phyloP scores from a whole-genome alignment of 2,113 vertebrate species.

The Rhinoptilus africanus region DNA sequence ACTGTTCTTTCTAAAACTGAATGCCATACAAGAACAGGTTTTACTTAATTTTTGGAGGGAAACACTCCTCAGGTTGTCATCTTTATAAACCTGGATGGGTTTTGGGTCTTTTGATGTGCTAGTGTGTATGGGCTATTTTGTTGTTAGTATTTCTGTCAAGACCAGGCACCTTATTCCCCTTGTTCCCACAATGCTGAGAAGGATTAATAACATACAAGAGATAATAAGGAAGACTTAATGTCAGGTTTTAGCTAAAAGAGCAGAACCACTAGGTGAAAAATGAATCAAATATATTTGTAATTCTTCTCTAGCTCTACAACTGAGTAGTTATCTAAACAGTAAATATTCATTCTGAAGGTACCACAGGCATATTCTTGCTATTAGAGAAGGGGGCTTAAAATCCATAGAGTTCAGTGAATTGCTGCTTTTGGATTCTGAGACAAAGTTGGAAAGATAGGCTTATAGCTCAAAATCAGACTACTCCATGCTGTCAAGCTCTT shows the following conservation, averaged over 20 bases:
- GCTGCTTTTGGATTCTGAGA: not conserved
- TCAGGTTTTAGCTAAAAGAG: not conserved
- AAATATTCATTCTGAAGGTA: not conserved
- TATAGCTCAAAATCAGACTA: not conserved
- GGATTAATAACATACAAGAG: not conserved
- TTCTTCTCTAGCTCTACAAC: not conserved
- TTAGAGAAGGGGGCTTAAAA: not conserved
- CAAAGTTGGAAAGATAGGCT: not conserved
- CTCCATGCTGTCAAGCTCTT: not conserved
- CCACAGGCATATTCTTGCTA: not conserved
- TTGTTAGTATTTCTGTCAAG: not conserved
- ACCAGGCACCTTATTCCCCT: rapidly evolving
- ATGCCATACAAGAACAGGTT: not conserved
- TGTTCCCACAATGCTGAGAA: not conserved
- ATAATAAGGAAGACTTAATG: not conserved
- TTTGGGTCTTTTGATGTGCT: not conserved
- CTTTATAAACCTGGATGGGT: not conserved
- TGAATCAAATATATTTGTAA: not conserved
- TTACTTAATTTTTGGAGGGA: not conserved
- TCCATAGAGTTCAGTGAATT: not conserved
- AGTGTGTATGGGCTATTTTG: not conserved
- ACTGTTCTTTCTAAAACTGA: not conserved
- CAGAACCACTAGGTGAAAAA: not conserved
- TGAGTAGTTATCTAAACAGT: not conserved
- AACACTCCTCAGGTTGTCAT: not conserved